These are phyloP conservation scores for Heptranchias perlo DNA, from an alignment of 2,113 vertebrate species.

Conservation along the genomic window DNA sequence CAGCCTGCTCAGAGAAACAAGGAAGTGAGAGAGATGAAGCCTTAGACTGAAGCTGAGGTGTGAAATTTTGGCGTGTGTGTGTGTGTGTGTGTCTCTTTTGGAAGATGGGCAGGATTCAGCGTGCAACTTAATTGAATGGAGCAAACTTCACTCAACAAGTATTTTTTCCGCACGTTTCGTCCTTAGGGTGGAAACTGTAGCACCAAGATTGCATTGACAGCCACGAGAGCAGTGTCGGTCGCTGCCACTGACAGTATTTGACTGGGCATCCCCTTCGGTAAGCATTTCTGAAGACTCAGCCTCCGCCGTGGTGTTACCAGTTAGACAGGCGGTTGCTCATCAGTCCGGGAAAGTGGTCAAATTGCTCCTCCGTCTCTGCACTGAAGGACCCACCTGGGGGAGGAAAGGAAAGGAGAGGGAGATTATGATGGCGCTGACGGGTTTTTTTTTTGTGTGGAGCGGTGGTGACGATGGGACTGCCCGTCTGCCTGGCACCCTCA, in stretches of 20 bases:
- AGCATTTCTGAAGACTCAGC: background rate
- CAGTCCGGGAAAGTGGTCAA: constrained; percentile 74
- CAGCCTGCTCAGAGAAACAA: too few species aligned
- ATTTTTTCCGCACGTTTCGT: background rate
- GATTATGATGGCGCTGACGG: constrained; percentile 5
- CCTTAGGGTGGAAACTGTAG: background rate
- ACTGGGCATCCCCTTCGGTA: background rate
- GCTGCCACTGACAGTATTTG: background rate
- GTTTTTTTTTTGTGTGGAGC: background rate
- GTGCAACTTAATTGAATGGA: background rate
- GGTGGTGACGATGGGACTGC: background rate
- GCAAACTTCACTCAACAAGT: background rate
- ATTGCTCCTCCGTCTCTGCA: constrained; percentile 71
- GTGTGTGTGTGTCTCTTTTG: background rate
- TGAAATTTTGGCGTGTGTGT: background rate
- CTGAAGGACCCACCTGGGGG: constrained; percentile 82
- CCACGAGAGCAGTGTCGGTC: background rate
- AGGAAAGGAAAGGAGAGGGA: background rate
- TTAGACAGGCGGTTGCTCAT: constrained; percentile 77
- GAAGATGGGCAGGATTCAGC: background rate
- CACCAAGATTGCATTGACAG: background rate
- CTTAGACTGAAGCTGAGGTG: background rate
- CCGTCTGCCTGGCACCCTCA: background rate
- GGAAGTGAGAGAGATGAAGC: background rate
- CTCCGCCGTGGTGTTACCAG: constrained; percentile 54